Evolutionary conservation across 1,140 invertebrate genomes (phyloP), one percentile per base, ranked within the genome.

Genomic region (Ericerus pela): DNA sequence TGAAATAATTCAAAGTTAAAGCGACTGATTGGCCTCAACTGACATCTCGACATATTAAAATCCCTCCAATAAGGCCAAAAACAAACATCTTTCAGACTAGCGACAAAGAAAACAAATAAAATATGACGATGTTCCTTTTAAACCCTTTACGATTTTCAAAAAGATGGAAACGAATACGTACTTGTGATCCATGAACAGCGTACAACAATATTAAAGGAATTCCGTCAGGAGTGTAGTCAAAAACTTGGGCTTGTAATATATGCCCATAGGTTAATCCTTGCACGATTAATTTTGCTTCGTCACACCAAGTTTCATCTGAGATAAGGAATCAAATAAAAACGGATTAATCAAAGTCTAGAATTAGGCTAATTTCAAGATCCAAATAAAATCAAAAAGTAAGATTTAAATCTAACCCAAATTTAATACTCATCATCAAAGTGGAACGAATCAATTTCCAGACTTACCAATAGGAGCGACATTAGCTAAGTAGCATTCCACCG

Each of bases 401-500:
- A n/a, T n/a, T n/a, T n/a, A n/a, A n/a, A n/a, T n/a, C n/a, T n/a
- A n/a, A n/a, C n/a, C n/a, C n/a, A n/a, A n/a, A n/a, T n/a, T n/a
- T n/a, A n/a, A n/a, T n/a, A n/a, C n/a, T n/a, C n/a, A n/a, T n/a
- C n/a, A n/a, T n/a, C n/a, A n/a, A n/a, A n/a, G 30, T 33, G 30
- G 8, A 8, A 33, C 30, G n/a, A 10, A 10, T 33, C 30, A 10
- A 33, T 33, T 33, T 10, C n/a, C 8, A 10, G 30, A 10, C 8
- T 47, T 14, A 47, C 41, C 26, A 53, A 51, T 30, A 26, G 92
- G 88, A 69, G 79, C 78, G 56, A 98, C 76, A 72, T 93, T 85
- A 10, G 89, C 88, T 64, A 98, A 72, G 66, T 82, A 82, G 65
- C 92, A 90, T 75, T 97, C 94, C 31, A 87, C 84, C 41, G 93